phyloP scores from a whole-genome alignment of 2,113 vertebrate genomes.

The Falco punctatus region DNA sequence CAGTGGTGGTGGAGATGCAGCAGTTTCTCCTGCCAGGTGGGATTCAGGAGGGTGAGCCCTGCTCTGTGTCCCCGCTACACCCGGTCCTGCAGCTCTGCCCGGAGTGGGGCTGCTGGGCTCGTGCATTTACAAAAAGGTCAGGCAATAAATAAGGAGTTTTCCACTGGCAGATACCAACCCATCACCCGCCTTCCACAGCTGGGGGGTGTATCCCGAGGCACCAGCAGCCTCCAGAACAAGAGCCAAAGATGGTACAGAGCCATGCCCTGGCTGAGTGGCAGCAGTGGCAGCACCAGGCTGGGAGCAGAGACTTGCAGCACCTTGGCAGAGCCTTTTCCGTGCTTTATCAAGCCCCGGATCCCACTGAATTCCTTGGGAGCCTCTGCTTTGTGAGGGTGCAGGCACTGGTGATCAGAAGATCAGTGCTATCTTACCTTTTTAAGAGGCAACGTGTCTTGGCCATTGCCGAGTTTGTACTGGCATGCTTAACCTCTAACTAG shows the following conservation, averaged over 20 bases:
- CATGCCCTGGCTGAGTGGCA: fast-evolving
- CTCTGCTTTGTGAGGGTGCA: background rate
- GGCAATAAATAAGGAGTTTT: background rate
- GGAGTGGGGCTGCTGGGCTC: background rate
- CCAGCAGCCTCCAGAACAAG: background rate
- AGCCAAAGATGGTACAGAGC: background rate
- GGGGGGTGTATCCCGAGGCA: fast-evolving
- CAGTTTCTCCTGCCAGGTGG: background rate
- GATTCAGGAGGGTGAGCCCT: background rate
- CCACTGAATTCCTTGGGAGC: background rate
- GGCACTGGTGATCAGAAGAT: background rate
- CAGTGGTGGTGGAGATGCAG: fast-evolving
- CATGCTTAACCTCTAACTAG: background rate
- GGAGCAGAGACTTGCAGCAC: background rate
- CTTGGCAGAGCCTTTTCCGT: background rate
- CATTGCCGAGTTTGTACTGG: background rate
- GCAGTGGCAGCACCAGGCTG: fast-evolving
- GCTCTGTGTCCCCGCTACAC: background rate
- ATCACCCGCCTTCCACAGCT: background rate
- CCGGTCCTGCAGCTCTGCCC: background rate
- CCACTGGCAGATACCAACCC: background rate
- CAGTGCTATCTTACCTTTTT: background rate
- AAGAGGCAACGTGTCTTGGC: background rate
- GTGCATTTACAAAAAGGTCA: fast-evolving
- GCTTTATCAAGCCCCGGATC: background rate